Percentiles rank a stretch among this genome's conserved stretches.
phyloP scores from a whole-genome alignment of 1,140 invertebrate species.

The Gryllus bimaculatus region DNA sequence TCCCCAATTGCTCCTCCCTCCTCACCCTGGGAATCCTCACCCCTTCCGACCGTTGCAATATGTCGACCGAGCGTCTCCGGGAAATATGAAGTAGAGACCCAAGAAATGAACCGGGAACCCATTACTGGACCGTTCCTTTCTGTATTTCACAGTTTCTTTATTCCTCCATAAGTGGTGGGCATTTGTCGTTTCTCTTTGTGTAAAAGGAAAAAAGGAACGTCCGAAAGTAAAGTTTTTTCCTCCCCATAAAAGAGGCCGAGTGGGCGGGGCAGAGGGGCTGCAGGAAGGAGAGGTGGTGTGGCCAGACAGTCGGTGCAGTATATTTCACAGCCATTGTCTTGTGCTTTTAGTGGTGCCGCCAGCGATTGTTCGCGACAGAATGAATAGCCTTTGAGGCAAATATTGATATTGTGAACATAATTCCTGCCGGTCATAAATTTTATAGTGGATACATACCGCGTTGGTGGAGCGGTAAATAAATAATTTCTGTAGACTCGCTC shows the following conservation, averaged over 20 bases:
- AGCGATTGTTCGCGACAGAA: not conserved
- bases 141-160: not conserved
- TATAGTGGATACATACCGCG: not conserved
- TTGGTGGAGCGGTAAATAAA: not conserved
- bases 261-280: not conserved
- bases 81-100: not conserved
- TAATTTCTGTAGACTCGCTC: not conserved
- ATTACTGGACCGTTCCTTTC: not conserved
- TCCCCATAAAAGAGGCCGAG: not conserved
- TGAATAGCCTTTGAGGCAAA: not conserved
- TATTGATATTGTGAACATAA: slow-evolving; percentile 2
- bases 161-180: not conserved
- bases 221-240: not conserved
- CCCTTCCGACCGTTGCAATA: too few relatives aligned
- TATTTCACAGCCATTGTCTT: not conserved
- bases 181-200: not conserved
- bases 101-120: not conserved
- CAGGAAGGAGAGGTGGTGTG: not conserved
- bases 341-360: not conserved
- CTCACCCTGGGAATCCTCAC: too few relatives aligned
- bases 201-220: not conserved
- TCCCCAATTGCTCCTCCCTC: too few relatives aligned
- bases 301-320: not conserved
- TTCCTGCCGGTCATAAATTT: not conserved
- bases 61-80: too few relatives aligned